Conservation (phyloP, 1,140 invertebrate genomes). For the Rhyacophila brunnea region DNA sequence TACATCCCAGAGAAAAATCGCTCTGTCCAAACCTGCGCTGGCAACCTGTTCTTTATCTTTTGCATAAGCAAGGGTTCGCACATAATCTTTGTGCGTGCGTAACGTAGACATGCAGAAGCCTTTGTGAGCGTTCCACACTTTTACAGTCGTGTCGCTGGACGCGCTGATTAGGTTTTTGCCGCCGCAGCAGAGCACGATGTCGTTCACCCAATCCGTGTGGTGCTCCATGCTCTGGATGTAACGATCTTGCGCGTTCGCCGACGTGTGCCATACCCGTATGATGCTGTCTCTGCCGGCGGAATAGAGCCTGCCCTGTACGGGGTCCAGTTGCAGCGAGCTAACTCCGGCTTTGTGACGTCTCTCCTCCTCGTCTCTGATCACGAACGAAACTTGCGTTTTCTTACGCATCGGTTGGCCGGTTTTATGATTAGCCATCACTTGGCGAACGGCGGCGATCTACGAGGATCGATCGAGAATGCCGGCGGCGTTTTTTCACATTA, state of each 20-base stretch:
- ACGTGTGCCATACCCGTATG: slow-evolving; percentile 93
- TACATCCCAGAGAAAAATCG: slow-evolving; percentile 99
- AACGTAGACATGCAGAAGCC: slow-evolving; percentile 99
- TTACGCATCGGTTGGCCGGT: slow-evolving; percentile 45
- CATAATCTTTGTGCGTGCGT: slow-evolving; percentile 98
- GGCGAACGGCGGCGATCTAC: not conserved
- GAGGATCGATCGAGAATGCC: too few species aligned
- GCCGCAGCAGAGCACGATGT: slow-evolving; percentile 95
- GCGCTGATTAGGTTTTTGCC: slow-evolving; percentile 98
- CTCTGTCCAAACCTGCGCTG: slow-evolving; percentile 94
- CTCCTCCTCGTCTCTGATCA: slow-evolving; percentile 96
- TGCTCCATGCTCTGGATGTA: slow-evolving; percentile 96
- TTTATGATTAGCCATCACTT: slow-evolving; percentile 31
- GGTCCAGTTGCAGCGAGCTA: slow-evolving; percentile 93
- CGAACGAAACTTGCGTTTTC: slow-evolving; percentile 88
- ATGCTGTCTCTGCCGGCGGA: slow-evolving; percentile 98
- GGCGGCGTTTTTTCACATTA: slow-evolving; percentile 1
- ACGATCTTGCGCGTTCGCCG: slow-evolving; percentile 57
- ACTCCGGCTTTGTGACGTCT: slow-evolving; percentile 91
- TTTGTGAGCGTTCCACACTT: slow-evolving; percentile 99
- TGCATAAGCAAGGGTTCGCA: slow-evolving; percentile 97
- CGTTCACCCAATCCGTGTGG: slow-evolving; percentile 99
- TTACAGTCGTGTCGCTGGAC: slow-evolving; percentile 98
- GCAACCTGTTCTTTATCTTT: slow-evolving; percentile 94
- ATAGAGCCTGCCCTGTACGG: slow-evolving; percentile 83